Evolutionary conservation across 2,113 vertebrate genomes (phyloP).

Genomic region (Dasyprocta punctata): DNA sequence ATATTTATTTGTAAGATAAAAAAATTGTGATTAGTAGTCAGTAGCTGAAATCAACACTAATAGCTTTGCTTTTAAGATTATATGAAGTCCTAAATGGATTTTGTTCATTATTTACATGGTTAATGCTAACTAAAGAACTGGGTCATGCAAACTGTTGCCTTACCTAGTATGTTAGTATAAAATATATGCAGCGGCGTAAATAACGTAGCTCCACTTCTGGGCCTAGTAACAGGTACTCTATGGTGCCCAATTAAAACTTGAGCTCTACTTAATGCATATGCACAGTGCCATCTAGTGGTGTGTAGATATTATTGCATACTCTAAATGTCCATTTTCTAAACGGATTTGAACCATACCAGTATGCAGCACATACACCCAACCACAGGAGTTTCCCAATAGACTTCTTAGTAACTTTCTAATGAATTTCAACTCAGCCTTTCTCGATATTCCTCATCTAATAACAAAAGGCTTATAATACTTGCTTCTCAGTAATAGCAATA

Average conservation of each 20-base stretch:
- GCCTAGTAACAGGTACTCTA: not conserved
- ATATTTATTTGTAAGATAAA: not conserved
- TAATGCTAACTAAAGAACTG: not conserved
- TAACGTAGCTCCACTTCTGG: not conserved
- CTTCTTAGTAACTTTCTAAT: not conserved
- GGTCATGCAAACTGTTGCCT: not conserved
- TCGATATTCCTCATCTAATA: not conserved
- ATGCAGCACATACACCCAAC: not conserved
- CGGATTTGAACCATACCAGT: not conserved
- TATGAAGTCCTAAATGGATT: not conserved
- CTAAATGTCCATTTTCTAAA: not conserved
- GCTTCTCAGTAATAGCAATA: constrained; percentile 3
- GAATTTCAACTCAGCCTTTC: not conserved
- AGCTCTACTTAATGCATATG: constrained; percentile 60
- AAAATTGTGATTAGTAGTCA: not conserved
- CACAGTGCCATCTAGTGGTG: constrained; percentile 86
- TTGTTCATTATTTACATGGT: constrained; percentile 25
- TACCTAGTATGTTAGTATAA: not conserved
- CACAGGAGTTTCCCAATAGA: constrained; percentile 28
- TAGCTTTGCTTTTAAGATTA: constrained; percentile 3
- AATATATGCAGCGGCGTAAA: not conserved
- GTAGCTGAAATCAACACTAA: not conserved
- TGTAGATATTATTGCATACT: not conserved
- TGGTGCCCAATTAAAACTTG: not conserved
- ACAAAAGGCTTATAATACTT: not conserved